Evolutionary conservation across 2,888 invertebrate species (phyloP), one percentile per base, ranked within the genome.

Genomic region (Zonitis immaculata): DNA sequence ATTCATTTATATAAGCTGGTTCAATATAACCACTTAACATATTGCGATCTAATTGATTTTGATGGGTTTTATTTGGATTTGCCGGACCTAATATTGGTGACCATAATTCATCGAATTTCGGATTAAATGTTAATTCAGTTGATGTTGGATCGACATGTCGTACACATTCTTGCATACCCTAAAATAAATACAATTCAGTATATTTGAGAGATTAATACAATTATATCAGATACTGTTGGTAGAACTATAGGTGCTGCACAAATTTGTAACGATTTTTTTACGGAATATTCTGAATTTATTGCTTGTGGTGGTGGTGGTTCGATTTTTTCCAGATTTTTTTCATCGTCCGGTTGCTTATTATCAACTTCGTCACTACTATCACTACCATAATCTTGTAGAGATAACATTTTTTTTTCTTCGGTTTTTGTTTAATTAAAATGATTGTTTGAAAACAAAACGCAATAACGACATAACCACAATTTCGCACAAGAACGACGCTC

Each of bases 1-100:
- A 99, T 65, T 92, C 91, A 76, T 91, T 97, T 46, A 99, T 86
- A 73, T 97, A 94, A 0, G 97, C 95, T 59, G 89, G 87, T 71
- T 99, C 99, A 0, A 96, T 91, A 77, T 85, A 95, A 1, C 99
- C 99, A 0, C 97, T 88, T 9, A 98, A 78, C 66, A 90, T 95
- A 72, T 99, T 99, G 70, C 93, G 88, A 6, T 82, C 80, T 0
- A 96, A 91, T 59, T 82, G 84, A 78, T 94, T 89, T 69, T 95
- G 95, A 68, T 89, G 86, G 0, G 95, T 94, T 76, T 91, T 87
- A 71, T 89, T 92, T 0, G 98, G 98, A 77, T 98, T 95, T 63
- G 86, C 86, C 0, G 98, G 98, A 0, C 98, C 98, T 44, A 89
- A 83, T 57, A 88, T 82, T 0, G 97, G 95, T 3, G 95, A 91